Base-by-base conservation (phyloP, 2,113 vertebrate genomes). In the Callorhinus ursinus region DNA sequence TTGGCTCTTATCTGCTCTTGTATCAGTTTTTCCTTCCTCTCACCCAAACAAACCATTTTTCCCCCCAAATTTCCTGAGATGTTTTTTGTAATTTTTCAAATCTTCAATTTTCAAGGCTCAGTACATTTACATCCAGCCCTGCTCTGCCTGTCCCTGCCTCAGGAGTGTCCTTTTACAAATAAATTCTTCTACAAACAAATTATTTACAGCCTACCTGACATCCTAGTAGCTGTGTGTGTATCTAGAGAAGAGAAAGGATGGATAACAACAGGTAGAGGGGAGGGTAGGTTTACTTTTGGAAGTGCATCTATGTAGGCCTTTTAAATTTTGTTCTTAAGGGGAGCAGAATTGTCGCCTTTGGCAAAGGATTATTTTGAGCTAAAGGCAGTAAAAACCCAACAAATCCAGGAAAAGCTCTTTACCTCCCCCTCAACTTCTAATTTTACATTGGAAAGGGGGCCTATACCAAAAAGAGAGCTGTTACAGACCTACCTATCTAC, bases 81-180 rank as follows among this genome's bases (percentile, higher is more conserved):
- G 42, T 65, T 84, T 72, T 79, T 49, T 26, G 0, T 53, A 82
- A 46, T 71, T 93, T 13, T 49, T 59, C 7, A 72, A 13, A 51
- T 71, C 42, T 77, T 93, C 67, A 51, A 22, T 80, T 77, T 57
- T 36, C 31, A n/a, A 24, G 76, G 24, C 13, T 13, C 0, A 57
- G 4, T 77, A 5, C 24, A 5, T 49, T 87, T 63, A 49, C 6
- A 21, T 2, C 42, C 19, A 26, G 28, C 55, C 39, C 33, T 81
- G 7, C 7, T 53, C 7, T 36, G 14, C n/a, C 5, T 19, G 5
- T 5, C 7, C 7, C 2, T 5, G 1, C 1, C 21, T 74, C 79
- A 61, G 46, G 21, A 65, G 39, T n/a, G 3, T 4, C 42, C 24
- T 57, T 57, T 21, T 13, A 21, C 53, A 72, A 19, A 15, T 33